Conservation (phyloP, 2,113 vertebrate species). For the Anhinga rufa region DNA sequence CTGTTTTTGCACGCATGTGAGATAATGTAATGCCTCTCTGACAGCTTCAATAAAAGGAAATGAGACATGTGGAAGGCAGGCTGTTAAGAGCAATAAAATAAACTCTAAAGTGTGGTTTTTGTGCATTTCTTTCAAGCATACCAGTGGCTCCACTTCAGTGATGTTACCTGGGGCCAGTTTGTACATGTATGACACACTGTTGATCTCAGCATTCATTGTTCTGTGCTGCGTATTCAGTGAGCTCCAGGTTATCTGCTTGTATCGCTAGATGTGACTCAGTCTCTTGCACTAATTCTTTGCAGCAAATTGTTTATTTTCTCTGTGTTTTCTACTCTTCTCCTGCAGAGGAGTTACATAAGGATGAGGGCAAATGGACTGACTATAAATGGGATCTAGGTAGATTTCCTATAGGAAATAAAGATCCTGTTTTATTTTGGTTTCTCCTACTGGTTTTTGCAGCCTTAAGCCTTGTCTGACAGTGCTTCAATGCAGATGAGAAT, state of each 20-base stretch:
- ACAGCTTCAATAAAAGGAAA: constrained; percentile 46
- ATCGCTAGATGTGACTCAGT: background rate
- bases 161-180: background rate
- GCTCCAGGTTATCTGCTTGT: background rate
- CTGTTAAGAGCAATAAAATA: constrained; percentile 34
- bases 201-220: background rate
- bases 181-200: background rate
- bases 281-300: background rate
- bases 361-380: background rate
- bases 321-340: background rate
- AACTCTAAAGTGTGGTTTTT: background rate
- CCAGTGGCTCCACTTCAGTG: background rate
- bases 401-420: constrained; percentile 32
- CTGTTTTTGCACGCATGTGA: background rate
- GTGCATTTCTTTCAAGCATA: background rate
- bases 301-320: constrained; percentile 15
- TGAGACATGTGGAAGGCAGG: background rate
- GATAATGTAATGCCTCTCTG: constrained; percentile 6
- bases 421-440: background rate
- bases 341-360: constrained; percentile 8
- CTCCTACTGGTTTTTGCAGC: background rate
- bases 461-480: background rate
- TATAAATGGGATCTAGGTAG: constrained; percentile 22
- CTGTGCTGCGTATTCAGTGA: background rate
- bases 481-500: background rate